Base-by-base conservation (phyloP, 2,888 invertebrate genomes). In the Pyrgus malvae region DNA sequence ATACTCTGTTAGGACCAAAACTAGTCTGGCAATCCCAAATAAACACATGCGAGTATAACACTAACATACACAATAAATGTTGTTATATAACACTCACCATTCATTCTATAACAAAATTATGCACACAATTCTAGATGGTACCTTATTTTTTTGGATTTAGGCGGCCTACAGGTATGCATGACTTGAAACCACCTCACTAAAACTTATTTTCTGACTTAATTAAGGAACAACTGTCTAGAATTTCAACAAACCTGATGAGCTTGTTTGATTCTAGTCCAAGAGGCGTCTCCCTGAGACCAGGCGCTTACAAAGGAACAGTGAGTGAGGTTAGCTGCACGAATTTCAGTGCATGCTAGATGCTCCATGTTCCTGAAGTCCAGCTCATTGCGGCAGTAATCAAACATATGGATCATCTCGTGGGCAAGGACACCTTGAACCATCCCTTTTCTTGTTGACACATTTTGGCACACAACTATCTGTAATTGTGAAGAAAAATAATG, bases 341-440 rank as follows among this genome's bases (percentile, higher is more conserved):
- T 95, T 91, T 99, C 99, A 0, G 98, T 97, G 73, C 99, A 99
- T 0, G 98, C 98, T 55, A 99, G 81, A 78, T 99, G 99, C 62
- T 98, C 95, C 61, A 97, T 90, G 75, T 98, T 97, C 66, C 93
- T 94, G 68, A 98, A 97, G 81, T 99, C 95, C 53, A 98, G 76
- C 41, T 98, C 93, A 63, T 97, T 96, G 37, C 94, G 92, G 76
- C 99, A 99, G 74, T 93, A 96, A 80, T 99, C 99, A 74, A 97
- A 98, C 96, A 98, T 98, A 78, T 99, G 99, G 41, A 98, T 95
- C 92, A 99, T 93, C 83, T 99, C 99, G 70, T 99, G 99, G 0
- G 95, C 93, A 35, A 99, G 76, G 0, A 97, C 95, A 16, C 94
- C 95, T 75, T 95, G 95, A 0, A 97, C 93, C 77, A 94, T 91